Base-by-base conservation (phyloP, 1,140 invertebrate genomes). In the Drosophila parvula region DNA sequence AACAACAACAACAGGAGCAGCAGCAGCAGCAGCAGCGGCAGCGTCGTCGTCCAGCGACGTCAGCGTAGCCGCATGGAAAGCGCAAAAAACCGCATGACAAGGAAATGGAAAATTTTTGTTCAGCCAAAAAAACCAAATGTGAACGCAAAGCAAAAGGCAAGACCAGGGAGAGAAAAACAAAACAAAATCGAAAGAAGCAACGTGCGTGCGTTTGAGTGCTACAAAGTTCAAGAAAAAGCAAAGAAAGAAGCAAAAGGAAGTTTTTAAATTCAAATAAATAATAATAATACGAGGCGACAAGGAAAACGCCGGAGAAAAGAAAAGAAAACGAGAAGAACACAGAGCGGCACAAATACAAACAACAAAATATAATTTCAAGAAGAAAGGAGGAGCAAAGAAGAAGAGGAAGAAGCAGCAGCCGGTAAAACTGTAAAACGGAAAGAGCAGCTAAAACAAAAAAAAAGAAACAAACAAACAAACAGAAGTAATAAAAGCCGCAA, bases 81-180 rank as follows among this genome's bases (percentile, higher is more conserved):
- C 45, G 53, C 76, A 68, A 63, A 71, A 78, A 73, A 63, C 75
- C 74, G 76, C 75, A 78, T 78, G 65, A 78, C 76, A 78, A 78
- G 75, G 56, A 70, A 67, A 77, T 67, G 30, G 53, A 75, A 56
- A 76, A 77, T 71, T 71, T 68, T 58, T 58, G 53, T 71, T 56
- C 67, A 71, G 55, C 53, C 28, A 67, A 48, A 40, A 67, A 59
- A 41, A 62, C 41, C 44, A 77, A 77, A 78, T 55, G 56, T 51
- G 44, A 45, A 76, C 61, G 57, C 47, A 76, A 75, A 63, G 38
- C 57, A 53, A 64, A 62, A 36, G 43, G 53, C 45, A 68, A 68
- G 43, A 58, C 30, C 38, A 58, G 45, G 41, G 50, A 50, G 48
- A 65, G 41, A 76, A 75, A 53, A 76, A 76, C 45, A 67, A 36